These are phyloP conservation scores for Cygnus atratus DNA, from an alignment of 2,113 vertebrate species.

Conservation along the genomic window DNA sequence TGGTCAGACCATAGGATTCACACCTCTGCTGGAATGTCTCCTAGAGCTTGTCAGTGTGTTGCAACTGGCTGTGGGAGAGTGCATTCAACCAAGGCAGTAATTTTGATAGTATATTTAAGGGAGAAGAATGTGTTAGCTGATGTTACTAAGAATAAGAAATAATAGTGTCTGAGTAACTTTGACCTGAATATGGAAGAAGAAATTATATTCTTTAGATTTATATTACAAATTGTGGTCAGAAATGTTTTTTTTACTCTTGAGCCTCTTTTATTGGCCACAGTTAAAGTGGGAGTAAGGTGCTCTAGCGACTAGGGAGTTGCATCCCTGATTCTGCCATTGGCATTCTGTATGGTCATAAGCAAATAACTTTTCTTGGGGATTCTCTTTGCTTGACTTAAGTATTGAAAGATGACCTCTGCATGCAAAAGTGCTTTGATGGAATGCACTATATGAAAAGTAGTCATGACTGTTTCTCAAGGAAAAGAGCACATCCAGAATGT, in stretches of 20 bases:
- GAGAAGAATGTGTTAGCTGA: neutral
- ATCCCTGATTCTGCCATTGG: neutral
- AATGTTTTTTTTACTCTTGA: neutral
- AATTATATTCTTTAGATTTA: neutral
- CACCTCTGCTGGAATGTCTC: neutral
- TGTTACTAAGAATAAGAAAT: neutral
- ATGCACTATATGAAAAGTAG: neutral
- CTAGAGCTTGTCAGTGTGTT: neutral
- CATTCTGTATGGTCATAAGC: neutral
- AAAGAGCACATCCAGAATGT: neutral
- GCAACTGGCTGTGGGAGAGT: neutral
- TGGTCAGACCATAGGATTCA: neutral
- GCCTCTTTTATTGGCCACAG: neutral
- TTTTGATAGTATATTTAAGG: neutral
- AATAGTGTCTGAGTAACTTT: neutral
- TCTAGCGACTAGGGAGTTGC: neutral
- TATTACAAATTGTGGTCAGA: neutral
- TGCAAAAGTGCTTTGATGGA: neutral
- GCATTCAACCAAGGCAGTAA: neutral
- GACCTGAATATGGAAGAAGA: neutral
- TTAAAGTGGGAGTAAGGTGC: neutral
- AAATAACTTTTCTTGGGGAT: neutral
- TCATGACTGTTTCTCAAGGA: neutral
- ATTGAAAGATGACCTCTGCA: neutral
- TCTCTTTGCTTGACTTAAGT: neutral